phyloP scores from a whole-genome alignment of 2,113 vertebrate genomes.

The Pelecanus crispus region DNA sequence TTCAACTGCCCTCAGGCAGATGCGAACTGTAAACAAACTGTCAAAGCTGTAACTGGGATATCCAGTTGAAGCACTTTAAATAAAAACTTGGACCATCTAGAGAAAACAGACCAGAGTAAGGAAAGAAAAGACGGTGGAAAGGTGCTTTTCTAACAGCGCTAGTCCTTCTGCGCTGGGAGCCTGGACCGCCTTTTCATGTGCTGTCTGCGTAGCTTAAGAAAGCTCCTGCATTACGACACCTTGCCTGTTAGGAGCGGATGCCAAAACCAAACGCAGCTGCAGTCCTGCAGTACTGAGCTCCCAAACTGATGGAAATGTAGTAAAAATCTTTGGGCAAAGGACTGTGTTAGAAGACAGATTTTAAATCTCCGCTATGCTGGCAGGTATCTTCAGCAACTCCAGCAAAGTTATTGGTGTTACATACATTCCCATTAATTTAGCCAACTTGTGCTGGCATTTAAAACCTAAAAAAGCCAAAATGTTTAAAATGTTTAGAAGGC shows the following conservation, averaged over 20 bases:
- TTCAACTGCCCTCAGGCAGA: constrained; percentile 60
- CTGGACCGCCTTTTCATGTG: background rate
- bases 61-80: constrained; percentile 70
- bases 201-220: background rate
- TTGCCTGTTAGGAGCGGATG: background rate
- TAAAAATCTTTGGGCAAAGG: background rate
- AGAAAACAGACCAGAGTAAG: constrained; percentile 49
- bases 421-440: background rate
- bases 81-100: constrained; percentile 54
- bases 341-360: background rate
- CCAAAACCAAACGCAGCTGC: background rate
- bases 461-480: background rate
- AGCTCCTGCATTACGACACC: background rate
- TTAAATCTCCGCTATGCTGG: background rate
- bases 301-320: background rate
- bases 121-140: constrained; percentile 40
- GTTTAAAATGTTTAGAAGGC: background rate
- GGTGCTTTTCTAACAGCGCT: constrained; percentile 48
- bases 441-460: background rate
- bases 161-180: background rate
- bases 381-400: background rate
- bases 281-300: background rate
- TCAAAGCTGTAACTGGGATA: constrained; percentile 68
- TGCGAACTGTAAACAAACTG: constrained; percentile 67
- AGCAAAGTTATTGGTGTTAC: background rate